phyloP scores from a whole-genome alignment of 1,140 invertebrate species.

The Pseudomyrmex sp. region DNA sequence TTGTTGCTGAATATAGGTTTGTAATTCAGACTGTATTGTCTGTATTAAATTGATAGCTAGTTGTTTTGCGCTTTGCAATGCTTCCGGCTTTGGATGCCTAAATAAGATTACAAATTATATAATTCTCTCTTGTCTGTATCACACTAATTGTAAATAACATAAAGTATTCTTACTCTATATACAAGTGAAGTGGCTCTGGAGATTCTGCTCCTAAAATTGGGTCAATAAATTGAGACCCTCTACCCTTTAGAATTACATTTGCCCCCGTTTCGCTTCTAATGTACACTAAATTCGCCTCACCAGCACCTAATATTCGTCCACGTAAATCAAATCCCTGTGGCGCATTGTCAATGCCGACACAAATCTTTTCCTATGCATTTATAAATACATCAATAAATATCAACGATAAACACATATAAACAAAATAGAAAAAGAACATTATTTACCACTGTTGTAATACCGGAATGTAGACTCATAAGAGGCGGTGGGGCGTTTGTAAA shows the following conservation, averaged over 20 bases:
- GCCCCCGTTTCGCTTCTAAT: constrained; percentile 92
- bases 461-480: constrained; percentile 84
- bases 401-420: background rate
- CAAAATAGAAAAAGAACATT: constrained; percentile 51
- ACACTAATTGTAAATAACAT: constrained; percentile 4
- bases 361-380: constrained; percentile 89
- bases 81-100: constrained; percentile 89
- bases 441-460: constrained; percentile 81
- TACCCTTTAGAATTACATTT: constrained; percentile 90
- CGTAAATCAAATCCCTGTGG: constrained; percentile 91
- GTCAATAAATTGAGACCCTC: constrained; percentile 89
- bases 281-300: constrained; percentile 91
- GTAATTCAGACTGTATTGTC: constrained; percentile 92
- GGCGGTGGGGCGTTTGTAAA: constrained; percentile 85
- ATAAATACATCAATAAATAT: background rate
- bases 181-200: constrained; percentile 92
- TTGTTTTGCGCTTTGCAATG: constrained; percentile 90
- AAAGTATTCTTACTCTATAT: constrained; percentile 87
- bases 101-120: constrained; percentile 61
- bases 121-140: background rate
- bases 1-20: constrained; percentile 87
- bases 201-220: constrained; percentile 88
- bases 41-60: constrained; percentile 92
- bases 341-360: constrained; percentile 91
- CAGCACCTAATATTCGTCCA: constrained; percentile 89